Conservation (phyloP, 2,113 vertebrate genomes). For the Asarcornis scutulata region DNA sequence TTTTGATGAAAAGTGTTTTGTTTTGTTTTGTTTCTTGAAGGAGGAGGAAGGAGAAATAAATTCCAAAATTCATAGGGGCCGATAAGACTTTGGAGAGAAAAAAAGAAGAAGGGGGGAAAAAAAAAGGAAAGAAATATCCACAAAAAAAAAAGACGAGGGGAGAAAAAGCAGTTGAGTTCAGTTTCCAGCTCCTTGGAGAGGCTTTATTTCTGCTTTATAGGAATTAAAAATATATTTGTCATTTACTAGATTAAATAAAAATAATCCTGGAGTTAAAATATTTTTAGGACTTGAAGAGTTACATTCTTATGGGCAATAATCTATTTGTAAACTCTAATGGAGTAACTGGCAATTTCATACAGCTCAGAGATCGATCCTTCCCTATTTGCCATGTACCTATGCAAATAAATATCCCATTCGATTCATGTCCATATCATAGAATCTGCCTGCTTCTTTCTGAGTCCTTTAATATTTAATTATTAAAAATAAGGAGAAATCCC, state of each 20-base stretch:
- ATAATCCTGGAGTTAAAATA: slow-evolving; percentile 38
- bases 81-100: slow-evolving; percentile 32
- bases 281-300: slow-evolving; percentile 57
- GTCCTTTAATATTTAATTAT: slow-evolving; percentile 64
- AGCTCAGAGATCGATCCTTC: neutral
- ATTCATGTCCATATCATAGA: neutral
- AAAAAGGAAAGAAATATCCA: neutral
- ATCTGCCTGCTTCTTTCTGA: slow-evolving; percentile 45
- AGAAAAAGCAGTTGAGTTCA: slow-evolving; percentile 1
- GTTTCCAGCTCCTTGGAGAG: slow-evolving; percentile 50
- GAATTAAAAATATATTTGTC: slow-evolving; percentile 49
- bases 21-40: neutral
- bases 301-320: neutral
- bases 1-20: neutral
- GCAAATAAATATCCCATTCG: slow-evolving; percentile 51
- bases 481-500: slow-evolving; percentile 41
- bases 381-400: slow-evolving; percentile 33
- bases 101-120: slow-evolving; percentile 23
- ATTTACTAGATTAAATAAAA: slow-evolving; percentile 51
- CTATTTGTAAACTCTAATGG: slow-evolving; percentile 44
- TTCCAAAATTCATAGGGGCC: neutral
- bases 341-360: slow-evolving; percentile 40
- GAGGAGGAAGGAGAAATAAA: slow-evolving; percentile 8
- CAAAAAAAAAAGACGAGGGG: neutral
- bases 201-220: slow-evolving; percentile 72